These are phyloP conservation scores for Tokudaia tokunoshimensis DNA, from an alignment of 2,797 vertebrate genomes.

Conservation along the genomic window DNA sequence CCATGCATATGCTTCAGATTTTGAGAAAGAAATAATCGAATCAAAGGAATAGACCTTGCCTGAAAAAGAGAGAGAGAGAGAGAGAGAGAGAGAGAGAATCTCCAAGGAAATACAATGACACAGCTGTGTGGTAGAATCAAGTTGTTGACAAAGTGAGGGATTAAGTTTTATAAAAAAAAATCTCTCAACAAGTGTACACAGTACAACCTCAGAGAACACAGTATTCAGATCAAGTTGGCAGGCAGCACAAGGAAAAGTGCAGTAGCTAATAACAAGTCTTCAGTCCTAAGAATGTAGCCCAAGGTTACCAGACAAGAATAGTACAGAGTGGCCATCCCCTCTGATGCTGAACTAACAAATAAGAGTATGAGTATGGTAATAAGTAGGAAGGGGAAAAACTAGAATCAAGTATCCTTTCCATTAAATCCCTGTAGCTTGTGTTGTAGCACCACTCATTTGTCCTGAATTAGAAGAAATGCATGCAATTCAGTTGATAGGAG, in stretches of 20 bases:
- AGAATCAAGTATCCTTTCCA: constrained; percentile 27
- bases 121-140: not conserved
- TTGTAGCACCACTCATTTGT: not conserved
- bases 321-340: not conserved
- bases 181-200: constrained; percentile 24
- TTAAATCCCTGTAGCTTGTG: not conserved
- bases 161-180: not conserved
- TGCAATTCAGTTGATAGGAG: not conserved
- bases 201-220: not conserved
- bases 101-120: constrained; percentile 18
- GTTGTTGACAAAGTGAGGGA: constrained; percentile 38
- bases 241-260: constrained; percentile 8
- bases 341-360: not conserved
- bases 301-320: not conserved
- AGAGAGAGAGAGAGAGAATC: not conserved
- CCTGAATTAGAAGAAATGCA: not conserved
- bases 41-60: not conserved
- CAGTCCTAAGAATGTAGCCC: not conserved
- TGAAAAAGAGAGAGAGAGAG: not conserved
- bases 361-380: constrained; percentile 46
- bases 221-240: constrained; percentile 36
- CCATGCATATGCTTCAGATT: not conserved
- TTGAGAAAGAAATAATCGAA: constrained; percentile 5
- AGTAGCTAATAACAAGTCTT: constrained; percentile 18
- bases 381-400: not conserved